phyloP scores from a whole-genome alignment of 2,113 vertebrate genomes.

The Aplodontia rufa region DNA sequence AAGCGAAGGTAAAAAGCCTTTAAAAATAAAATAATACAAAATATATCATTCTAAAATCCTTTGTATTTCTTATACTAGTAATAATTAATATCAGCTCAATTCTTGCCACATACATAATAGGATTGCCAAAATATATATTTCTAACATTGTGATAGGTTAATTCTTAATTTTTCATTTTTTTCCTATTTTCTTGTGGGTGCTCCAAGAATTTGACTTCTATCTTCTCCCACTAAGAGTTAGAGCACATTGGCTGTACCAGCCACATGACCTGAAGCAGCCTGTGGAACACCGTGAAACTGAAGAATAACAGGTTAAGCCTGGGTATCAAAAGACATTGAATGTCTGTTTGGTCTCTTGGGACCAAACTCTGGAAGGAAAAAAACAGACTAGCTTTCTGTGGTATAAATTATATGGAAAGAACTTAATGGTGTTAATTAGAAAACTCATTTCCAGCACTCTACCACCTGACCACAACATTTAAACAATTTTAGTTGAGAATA shows the following conservation, averaged over 20 bases:
- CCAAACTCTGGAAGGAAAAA: background rate
- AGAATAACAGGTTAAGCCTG: too few relatives aligned
- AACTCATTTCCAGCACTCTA: background rate
- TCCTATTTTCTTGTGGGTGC: background rate
- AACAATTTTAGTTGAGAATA: background rate
- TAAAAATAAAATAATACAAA: background rate
- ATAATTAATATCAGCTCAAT: background rate
- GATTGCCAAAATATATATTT: background rate
- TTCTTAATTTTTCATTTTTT: background rate
- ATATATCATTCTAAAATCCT: background rate
- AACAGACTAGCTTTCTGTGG: background rate
- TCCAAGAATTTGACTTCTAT: background rate
- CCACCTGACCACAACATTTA: background rate
- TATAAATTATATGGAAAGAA: background rate
- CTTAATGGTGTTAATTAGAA: background rate
- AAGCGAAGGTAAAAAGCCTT: background rate
- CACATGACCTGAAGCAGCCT: background rate
- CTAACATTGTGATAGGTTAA: too few relatives aligned
- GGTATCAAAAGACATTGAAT: too few relatives aligned
- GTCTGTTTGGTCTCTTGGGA: background rate
- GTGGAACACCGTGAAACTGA: background rate
- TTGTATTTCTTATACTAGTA: background rate
- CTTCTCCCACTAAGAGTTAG: background rate
- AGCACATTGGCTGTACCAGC: background rate
- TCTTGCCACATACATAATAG: background rate